Evolutionary conservation across 2,888 invertebrate genomes (phyloP).

Genomic region (Synergus gifuensis): DNA sequence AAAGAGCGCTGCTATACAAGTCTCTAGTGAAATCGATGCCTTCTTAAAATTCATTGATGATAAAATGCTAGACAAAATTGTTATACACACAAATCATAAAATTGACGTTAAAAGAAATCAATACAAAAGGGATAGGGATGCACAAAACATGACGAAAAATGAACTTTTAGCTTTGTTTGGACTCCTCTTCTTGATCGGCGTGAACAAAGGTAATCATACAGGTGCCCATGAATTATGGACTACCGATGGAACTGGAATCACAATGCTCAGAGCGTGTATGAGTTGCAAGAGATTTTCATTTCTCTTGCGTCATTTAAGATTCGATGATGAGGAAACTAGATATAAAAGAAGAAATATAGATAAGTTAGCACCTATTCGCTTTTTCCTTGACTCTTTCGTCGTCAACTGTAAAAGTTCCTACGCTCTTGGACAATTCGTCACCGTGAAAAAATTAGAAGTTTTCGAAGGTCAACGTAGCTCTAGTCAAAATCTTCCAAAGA

Average conservation of each 20-base stretch:
- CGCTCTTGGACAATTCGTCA: conserved; percentile 1
- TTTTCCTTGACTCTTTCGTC: conserved; percentile 18
- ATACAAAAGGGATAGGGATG: conserved; percentile 59
- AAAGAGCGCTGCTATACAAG: conserved; percentile 29
- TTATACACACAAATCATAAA: conserved; percentile 20
- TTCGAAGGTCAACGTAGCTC: conserved; percentile 42
- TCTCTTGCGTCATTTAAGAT: conserved; percentile 44
- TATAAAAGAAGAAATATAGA: conserved; percentile 20
- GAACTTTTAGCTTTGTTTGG: conserved; percentile 59
- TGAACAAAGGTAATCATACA: conserved; percentile 43
- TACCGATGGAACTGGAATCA: conserved; percentile 47
- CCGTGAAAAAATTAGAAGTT: conserved; percentile 30
- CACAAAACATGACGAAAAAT: conserved; percentile 54
- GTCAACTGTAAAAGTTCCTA: conserved; percentile 29
- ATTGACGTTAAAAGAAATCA: conserved; percentile 40
- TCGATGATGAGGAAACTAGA: conserved; percentile 45
- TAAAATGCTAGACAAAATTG: conserved; percentile 42
- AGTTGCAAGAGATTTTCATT: conserved; percentile 45
- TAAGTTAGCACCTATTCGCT: conserved; percentile 40
- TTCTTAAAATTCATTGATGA: conserved; percentile 43
- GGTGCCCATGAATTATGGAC: conserved; percentile 47
- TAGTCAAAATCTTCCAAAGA: conserved; percentile 13
- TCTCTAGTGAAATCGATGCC: conserved; percentile 31
- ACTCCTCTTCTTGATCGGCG: conserved; percentile 48
- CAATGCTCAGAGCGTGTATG: conserved; percentile 47